Percentiles rank a stretch among this genome's conserved stretches.
phyloP scores from a whole-genome alignment of 1,140 invertebrate species.

The Aethina tumida region DNA sequence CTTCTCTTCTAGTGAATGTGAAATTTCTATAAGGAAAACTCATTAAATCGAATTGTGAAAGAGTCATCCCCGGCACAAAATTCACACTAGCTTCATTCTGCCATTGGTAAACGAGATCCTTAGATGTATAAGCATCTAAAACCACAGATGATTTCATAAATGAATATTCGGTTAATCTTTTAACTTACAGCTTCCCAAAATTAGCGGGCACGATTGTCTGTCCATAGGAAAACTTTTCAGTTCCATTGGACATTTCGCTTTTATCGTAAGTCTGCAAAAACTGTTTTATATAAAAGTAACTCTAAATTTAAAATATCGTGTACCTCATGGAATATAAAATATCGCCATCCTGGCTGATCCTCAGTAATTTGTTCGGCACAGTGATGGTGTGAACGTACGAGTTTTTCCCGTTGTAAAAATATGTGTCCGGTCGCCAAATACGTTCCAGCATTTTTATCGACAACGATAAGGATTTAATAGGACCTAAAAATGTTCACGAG shows the following conservation, averaged over 20 bases:
- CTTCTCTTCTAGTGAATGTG: slow-evolving; percentile 65
- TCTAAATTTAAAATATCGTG: slow-evolving; percentile 9
- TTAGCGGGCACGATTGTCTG: slow-evolving; percentile 81
- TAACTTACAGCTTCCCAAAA: slow-evolving; percentile 89
- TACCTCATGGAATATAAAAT: slow-evolving; percentile 93
- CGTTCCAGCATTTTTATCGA: slow-evolving; percentile 86
- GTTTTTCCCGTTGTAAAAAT: slow-evolving; percentile 86
- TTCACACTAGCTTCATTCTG: slow-evolving; percentile 70
- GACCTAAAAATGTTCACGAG: too few species aligned
- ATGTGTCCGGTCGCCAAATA: slow-evolving; percentile 94
- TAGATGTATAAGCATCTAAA: slow-evolving; percentile 81
- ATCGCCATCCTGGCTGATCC: slow-evolving; percentile 80
- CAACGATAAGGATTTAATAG: slow-evolving; percentile 69
- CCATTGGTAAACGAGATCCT: slow-evolving; percentile 86
- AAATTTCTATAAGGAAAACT: slow-evolving; percentile 73
- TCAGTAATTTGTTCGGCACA: slow-evolving; percentile 84
- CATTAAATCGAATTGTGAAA: slow-evolving; percentile 87
- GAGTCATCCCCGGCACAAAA: slow-evolving; percentile 79
- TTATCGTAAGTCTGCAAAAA: slow-evolving; percentile 80
- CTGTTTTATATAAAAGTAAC: slow-evolving; percentile 1
- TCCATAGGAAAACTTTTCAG: slow-evolving; percentile 96
- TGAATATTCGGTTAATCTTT: background rate
- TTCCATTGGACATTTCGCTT: slow-evolving; percentile 96
- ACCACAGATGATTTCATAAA: slow-evolving; percentile 4
- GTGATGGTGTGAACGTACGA: slow-evolving; percentile 94